Evolutionary conservation across 2,888 invertebrate genomes (phyloP).

Genomic region (Apamea crenata): DNA sequence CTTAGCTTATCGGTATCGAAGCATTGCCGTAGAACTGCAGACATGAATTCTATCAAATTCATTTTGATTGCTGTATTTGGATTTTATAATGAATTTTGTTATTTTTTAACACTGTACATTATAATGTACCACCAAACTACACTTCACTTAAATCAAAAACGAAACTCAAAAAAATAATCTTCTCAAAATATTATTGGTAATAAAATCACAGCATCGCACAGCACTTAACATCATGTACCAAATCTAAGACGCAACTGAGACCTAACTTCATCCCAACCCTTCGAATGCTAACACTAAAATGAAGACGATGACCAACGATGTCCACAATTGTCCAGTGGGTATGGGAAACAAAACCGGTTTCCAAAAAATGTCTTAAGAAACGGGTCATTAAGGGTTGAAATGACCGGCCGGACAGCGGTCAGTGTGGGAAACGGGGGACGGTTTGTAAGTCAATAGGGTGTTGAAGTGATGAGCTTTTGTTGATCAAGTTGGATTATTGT

Average conservation of each 20-base stretch:
- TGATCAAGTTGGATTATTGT: conserved; percentile 42
- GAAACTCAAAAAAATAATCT: neutral
- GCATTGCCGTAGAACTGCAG: too few species aligned
- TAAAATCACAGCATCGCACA: conserved; percentile 14
- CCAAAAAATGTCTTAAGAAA: conserved; percentile 72
- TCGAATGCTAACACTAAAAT: conserved; percentile 67
- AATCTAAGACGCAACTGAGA: conserved; percentile 22
- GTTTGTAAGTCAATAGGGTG: conserved; percentile 56
- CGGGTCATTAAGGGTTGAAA: conserved; percentile 69
- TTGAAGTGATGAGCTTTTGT: conserved; percentile 41
- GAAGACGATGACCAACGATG: conserved; percentile 63
- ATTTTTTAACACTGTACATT: neutral
- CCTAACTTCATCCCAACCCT: conserved; percentile 58
- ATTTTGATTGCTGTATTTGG: neutral
- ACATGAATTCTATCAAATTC: neutral
- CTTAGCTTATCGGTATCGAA: conserved; percentile 33
- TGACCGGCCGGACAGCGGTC: conserved; percentile 76
- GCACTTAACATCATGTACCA: neutral
- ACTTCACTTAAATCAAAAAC: neutral
- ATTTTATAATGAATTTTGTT: accelerated
- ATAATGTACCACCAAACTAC: conserved; percentile 4
- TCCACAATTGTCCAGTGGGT: conserved; percentile 73
- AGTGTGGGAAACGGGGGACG: conserved; percentile 74
- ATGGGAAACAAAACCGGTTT: conserved; percentile 74
- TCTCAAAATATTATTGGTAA: neutral